Percentiles rank a stretch among this genome's conserved stretches.
Conservation (phyloP, 1,140 invertebrate species). For the Bradynema listronoti region DNA sequence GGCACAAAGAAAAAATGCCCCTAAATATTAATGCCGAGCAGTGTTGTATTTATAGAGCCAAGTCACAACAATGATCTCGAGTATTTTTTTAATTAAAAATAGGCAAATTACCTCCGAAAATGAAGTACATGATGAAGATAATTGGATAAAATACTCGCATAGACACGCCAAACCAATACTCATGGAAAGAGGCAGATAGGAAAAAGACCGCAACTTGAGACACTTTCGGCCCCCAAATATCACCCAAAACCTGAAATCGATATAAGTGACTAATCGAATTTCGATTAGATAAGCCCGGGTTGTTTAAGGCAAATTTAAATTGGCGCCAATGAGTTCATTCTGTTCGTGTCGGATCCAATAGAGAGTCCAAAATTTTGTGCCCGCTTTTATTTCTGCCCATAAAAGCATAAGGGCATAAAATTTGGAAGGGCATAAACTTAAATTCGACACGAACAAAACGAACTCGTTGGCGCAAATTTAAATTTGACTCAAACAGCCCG, state of each 20-base stretch:
- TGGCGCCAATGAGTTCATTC: too few species aligned
- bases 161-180: conserved; percentile 72
- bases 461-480: too few species aligned
- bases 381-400: conserved; percentile 1
- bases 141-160: conserved; percentile 80
- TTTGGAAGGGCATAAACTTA: too few species aligned
- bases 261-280: too few species aligned
- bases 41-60: not conserved
- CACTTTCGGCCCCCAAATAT: conserved; percentile 37
- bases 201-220: conserved; percentile 64
- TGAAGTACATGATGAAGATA: conserved; percentile 64
- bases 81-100: conserved; percentile 46
- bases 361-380: too few species aligned
- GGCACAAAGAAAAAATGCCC: conserved; percentile 53
- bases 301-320: too few species aligned
- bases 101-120: conserved; percentile 41
- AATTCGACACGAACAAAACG: too few species aligned
- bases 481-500: too few species aligned
- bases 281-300: too few species aligned
- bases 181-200: conserved; percentile 71
- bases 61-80: too few species aligned
- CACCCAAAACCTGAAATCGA: conserved; percentile 43
- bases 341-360: too few species aligned
- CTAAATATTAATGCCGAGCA: conserved; percentile 17
- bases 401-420: too few species aligned